phyloP scores from a whole-genome alignment of 2,797 vertebrate genomes.

The Arvicola amphibius region DNA sequence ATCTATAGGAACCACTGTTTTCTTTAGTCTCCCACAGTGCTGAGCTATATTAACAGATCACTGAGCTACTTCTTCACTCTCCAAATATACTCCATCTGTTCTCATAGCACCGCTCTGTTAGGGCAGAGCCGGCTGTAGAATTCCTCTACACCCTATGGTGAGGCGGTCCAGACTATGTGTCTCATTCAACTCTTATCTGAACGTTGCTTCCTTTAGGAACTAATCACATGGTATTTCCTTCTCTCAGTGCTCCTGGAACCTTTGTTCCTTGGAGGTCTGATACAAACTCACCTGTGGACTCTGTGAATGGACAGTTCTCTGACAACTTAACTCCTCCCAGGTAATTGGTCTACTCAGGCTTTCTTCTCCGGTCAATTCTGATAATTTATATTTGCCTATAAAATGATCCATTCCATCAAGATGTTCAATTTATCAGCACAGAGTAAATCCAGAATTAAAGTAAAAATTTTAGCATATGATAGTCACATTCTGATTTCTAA shows the following conservation, averaged over 20 bases:
- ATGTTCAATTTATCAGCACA: slow-evolving; percentile 79
- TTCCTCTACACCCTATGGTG: background rate
- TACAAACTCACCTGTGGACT: slow-evolving; percentile 78
- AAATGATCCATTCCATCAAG: slow-evolving; percentile 81
- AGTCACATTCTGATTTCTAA: slow-evolving; percentile 61
- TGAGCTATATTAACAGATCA: background rate
- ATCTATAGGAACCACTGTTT: background rate
- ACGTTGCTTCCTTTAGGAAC: slow-evolving; percentile 25
- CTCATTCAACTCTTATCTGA: slow-evolving; percentile 6
- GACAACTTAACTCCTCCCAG: slow-evolving; percentile 78
- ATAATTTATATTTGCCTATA: slow-evolving; percentile 81
- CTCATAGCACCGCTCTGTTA: background rate
- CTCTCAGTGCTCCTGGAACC: slow-evolving; percentile 65
- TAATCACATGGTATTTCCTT: slow-evolving; percentile 53
- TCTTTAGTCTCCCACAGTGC: background rate
- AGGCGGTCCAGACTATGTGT: background rate
- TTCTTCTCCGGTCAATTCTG: slow-evolving; percentile 81
- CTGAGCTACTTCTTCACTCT: background rate
- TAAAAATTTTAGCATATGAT: slow-evolving; percentile 48
- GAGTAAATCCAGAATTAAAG: slow-evolving; percentile 72
- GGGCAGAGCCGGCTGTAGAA: background rate
- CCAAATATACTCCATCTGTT: background rate
- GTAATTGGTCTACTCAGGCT: slow-evolving; percentile 77
- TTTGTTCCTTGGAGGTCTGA: slow-evolving; percentile 55
- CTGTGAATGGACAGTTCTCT: slow-evolving; percentile 79